Evolutionary conservation across 2,797 vertebrate species (phyloP).

Genomic region (Poeciliopsis gracilis): DNA sequence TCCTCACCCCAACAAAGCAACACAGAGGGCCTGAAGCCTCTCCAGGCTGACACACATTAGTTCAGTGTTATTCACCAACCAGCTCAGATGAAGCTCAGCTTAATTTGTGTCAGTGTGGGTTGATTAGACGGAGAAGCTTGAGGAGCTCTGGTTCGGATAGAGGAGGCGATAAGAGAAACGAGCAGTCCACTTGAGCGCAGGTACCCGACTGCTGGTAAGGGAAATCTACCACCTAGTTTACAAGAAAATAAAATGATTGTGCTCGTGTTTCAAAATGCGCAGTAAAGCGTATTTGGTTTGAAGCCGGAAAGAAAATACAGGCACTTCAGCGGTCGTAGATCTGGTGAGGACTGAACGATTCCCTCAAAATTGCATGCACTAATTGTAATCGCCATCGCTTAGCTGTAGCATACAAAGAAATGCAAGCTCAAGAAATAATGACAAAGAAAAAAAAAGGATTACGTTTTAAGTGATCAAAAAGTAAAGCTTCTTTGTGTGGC

Average conservation of each 20-base stretch:
- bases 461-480: neutral
- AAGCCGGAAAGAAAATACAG: neutral
- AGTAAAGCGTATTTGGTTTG: neutral
- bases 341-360: neutral
- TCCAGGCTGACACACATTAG: slow-evolving; percentile 27
- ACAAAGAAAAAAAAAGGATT: no score
- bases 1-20: slow-evolving; percentile 39
- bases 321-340: neutral
- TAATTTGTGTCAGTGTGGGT: slow-evolving; percentile 46
- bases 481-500: slow-evolving; percentile 18
- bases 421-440: neutral
- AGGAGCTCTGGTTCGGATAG: neutral
- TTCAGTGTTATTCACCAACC: slow-evolving; percentile 28
- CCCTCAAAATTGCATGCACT: neutral
- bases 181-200: neutral
- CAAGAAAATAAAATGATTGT: neutral
- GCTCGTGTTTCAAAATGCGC: neutral
- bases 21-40: slow-evolving; percentile 33
- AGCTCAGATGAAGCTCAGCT: slow-evolving; percentile 37
- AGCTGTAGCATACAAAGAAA: slow-evolving; percentile 1
- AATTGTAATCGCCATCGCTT: neutral
- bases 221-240: neutral
- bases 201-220: neutral
- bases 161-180: neutral
- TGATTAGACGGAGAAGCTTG: slow-evolving; percentile 54